phyloP scores from a whole-genome alignment of 2,797 vertebrate genomes.

The Scolopax bukidnonensis region DNA sequence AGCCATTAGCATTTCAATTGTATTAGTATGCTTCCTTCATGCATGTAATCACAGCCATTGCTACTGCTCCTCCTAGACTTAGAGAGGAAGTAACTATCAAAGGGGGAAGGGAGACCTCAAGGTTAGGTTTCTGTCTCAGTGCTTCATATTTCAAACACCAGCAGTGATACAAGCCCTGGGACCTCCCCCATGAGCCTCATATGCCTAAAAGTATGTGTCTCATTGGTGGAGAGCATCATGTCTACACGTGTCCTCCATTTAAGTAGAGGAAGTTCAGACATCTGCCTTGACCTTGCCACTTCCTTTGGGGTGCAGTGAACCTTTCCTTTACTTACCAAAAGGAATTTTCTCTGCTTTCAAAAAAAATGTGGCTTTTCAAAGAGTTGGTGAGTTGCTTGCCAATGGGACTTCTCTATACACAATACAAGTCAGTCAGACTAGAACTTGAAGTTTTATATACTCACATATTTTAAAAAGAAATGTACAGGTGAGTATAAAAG shows the following conservation, averaged over 20 bases:
- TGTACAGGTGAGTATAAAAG: background rate
- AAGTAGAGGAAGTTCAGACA: background rate
- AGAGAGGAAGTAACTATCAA: background rate
- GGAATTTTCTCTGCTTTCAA: background rate
- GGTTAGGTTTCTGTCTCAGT: background rate
- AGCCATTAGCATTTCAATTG: background rate
- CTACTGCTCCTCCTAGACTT: background rate
- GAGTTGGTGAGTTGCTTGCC: background rate
- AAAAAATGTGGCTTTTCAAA: background rate
- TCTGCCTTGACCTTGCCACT: background rate
- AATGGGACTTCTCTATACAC: background rate
- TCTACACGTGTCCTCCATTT: fast-evolving
- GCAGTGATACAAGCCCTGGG: background rate
- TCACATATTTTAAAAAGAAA: background rate
- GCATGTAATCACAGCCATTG: background rate
- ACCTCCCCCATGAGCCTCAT: background rate
- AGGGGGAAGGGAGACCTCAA: background rate
- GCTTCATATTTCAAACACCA: background rate
- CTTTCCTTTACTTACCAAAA: background rate
- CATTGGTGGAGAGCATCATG: background rate
- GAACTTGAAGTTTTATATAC: background rate
- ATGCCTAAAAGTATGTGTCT: background rate
- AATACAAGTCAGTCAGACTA: background rate
- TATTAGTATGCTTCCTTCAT: background rate
- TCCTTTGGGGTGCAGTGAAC: background rate